These are phyloP conservation scores for Ctena decussata DNA, from an alignment of 2,888 invertebrate genomes.

Conservation along the genomic window DNA sequence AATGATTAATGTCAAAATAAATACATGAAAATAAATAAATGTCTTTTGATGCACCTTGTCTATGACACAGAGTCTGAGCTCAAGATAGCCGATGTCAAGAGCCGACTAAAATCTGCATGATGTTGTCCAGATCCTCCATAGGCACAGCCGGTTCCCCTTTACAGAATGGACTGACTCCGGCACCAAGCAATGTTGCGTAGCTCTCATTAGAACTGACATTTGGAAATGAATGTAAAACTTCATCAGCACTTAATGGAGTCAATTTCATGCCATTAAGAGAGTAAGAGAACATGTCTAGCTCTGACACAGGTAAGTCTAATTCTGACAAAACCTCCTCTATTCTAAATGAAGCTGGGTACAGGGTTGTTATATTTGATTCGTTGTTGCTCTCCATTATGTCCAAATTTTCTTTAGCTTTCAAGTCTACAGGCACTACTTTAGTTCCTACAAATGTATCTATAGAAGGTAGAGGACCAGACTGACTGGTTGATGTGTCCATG, in stretches of 20 bases:
- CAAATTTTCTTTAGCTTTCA: conserved; percentile 29
- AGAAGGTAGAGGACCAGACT: conserved; percentile 68
- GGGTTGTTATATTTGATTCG: conserved; percentile 48
- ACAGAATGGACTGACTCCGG: conserved; percentile 69
- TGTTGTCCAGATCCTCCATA: conserved; percentile 89
- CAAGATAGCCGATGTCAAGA: conserved; percentile 64
- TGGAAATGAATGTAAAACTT: conserved; percentile 86
- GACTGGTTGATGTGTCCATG: conserved; percentile 16
- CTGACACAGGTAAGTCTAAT: conserved; percentile 89
- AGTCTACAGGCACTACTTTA: conserved; percentile 32
- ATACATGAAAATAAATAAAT: neutral
- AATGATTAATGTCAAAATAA: neutral
- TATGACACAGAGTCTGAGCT: neutral
- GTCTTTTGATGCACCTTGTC: neutral
- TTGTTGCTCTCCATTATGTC: conserved; percentile 47
- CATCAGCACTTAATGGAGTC: conserved; percentile 86
- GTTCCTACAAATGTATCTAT: conserved; percentile 72
- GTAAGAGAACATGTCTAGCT: conserved; percentile 88
- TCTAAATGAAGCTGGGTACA: conserved; percentile 56
- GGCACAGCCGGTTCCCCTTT: conserved; percentile 86
- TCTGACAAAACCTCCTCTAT: conserved; percentile 73
- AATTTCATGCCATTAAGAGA: conserved; percentile 83
- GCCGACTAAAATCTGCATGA: conserved; percentile 92
- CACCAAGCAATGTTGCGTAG: conserved; percentile 66
- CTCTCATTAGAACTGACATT: conserved; percentile 70